These are phyloP conservation scores for Xenus cinereus DNA, from an alignment of 2,113 vertebrate species.

Conservation along the genomic window DNA sequence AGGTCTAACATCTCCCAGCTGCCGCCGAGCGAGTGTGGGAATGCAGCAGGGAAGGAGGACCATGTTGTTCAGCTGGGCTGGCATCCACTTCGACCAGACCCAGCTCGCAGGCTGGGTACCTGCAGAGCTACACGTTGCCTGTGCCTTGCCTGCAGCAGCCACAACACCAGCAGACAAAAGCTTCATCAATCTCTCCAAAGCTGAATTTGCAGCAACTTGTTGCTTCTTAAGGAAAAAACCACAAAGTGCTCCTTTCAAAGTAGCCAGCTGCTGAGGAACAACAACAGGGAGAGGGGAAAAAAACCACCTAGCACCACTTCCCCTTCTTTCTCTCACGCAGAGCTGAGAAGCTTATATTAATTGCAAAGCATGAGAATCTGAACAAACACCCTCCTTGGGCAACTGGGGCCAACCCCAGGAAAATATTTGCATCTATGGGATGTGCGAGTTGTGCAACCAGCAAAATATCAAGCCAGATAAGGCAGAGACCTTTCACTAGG, in stretches of 20 bases:
- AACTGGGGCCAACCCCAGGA: background rate
- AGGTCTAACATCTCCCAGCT: background rate
- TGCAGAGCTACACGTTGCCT: accelerated
- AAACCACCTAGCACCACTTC: background rate
- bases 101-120: background rate
- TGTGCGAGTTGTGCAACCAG: background rate
- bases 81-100: background rate
- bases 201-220: background rate
- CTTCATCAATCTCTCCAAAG: background rate
- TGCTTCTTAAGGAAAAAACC: background rate
- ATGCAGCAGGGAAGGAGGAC: background rate
- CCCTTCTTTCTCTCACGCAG: background rate
- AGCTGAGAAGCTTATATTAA: background rate
- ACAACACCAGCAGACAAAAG: accelerated
- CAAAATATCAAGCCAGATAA: background rate
- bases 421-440: slow-evolving; percentile 26
- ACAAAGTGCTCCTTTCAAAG: background rate
- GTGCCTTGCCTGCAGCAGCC: background rate
- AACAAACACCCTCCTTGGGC: slow-evolving; percentile 24
- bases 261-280: slow-evolving; percentile 8
- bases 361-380: slow-evolving; percentile 49
- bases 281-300: background rate
- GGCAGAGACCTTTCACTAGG: background rate
- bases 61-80: accelerated
- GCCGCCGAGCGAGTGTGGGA: accelerated